Base-by-base conservation (phyloP, 1,140 invertebrate genomes). In the Vanessa atalanta region DNA sequence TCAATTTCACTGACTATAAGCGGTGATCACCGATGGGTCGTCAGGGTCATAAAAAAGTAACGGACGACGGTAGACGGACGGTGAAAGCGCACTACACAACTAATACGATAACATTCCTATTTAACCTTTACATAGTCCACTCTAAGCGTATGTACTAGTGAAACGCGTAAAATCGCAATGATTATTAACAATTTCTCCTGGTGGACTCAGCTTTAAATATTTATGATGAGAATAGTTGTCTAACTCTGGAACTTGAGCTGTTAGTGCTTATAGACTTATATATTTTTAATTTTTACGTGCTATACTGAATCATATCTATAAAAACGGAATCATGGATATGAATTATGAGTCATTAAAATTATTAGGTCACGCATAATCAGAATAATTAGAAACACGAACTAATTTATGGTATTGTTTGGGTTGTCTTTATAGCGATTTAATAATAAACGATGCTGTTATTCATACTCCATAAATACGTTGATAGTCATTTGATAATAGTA, bases 1-100 rank as follows among this genome's bases (percentile, higher is more conserved):
- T 66, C 12, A 69, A 48, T 69, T 69, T 60, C 67, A 69, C 67
- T 13, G 12, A 37, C 66, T 12, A 16, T 37, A 14, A 51, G 23
- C 37, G 37, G 12, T 37, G 43, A 66, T 20, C 20, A 66, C n/a
- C 37, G n/a, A 47, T 69, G 47, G 53, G 65, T 72, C 71, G n/a
- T 51, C 51, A 67, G 65, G 71, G 71, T 72, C 71, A 72, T 20
- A 51, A 47, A 72, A 64, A 72, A 60, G 53, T 53, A 51, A 50
- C 71, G 11, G 50, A 20, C 65, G 16, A 12, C 43, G 61, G 60
- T 37, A 53, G 55, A 55, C 43, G 63, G n/a, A 31, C 50, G 67
- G 71, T 64, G 71, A 72, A 72, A 72, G 71, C 55, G 70, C 66
- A 14, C 15, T 16, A 5, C 16, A 60, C 26, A 61, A 61, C 26